phyloP scores from a whole-genome alignment of 2,888 invertebrate species.

The Actias luna region DNA sequence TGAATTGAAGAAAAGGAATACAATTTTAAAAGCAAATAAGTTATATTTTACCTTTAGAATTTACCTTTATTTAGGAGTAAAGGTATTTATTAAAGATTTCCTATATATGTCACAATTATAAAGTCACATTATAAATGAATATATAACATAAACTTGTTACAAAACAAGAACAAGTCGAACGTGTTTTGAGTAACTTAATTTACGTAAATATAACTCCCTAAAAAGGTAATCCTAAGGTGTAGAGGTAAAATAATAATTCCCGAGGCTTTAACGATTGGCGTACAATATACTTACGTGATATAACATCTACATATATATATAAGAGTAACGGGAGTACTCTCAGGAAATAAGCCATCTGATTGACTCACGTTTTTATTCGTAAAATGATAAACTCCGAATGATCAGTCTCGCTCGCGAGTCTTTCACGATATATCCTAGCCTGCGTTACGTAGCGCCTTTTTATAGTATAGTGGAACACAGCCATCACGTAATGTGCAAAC shows the following conservation, averaged over 20 bases:
- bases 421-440: no score
- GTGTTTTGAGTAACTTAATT: neutral
- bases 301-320: no score
- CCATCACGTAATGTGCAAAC: no score
- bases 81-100: neutral
- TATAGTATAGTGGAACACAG: no score
- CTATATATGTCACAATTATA: neutral
- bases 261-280: neutral
- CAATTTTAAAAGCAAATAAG: neutral
- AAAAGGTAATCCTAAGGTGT: neutral
- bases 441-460: no score
- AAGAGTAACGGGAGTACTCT: no score
- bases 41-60: no score
- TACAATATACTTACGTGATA: neutral
- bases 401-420: no score
- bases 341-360: no score
- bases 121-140: neutral
- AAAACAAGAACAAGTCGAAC: neutral
- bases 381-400: no score
- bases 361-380: no score
- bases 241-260: neutral
- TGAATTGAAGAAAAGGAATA: slow-evolving; percentile 3
- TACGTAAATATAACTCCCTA: neutral
- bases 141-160: neutral
- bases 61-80: no score